A percentile compares a stretch with the other conserved stretches of the same genome.
Evolutionary conservation across 2,888 invertebrate species (phyloP).

Genomic region (Orgyia antiqua): DNA sequence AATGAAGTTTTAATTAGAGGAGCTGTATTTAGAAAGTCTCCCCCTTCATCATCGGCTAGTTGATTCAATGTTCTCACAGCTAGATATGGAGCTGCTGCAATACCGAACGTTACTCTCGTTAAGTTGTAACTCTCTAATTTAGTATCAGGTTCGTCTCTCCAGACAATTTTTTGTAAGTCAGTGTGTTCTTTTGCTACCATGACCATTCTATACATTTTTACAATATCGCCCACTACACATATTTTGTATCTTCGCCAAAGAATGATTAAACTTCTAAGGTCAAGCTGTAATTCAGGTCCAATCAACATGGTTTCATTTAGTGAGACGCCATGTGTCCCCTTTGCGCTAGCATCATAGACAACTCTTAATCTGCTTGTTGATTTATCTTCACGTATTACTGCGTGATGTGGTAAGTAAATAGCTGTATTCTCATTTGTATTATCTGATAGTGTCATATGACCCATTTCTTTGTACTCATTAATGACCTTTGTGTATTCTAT

Average conservation of each 20-base stretch:
- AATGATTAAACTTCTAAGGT: conserved; percentile 10
- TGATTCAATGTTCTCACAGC: conserved; percentile 18
- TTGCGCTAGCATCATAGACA: not conserved
- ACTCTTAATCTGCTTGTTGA: not conserved
- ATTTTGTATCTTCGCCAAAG: conserved; percentile 9
- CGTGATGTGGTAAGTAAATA: conserved; percentile 22
- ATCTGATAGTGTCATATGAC: not conserved
- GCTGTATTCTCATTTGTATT: conserved; percentile 1
- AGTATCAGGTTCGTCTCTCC: not conserved
- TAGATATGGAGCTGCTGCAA: conserved; percentile 18
- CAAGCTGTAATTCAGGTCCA: conserved; percentile 19
- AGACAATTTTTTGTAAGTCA: conserved; percentile 4
- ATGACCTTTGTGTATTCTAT: conserved; percentile 1
- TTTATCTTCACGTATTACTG: conserved; percentile 18
- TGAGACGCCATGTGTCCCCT: conserved; percentile 9
- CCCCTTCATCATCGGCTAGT: too few species aligned
- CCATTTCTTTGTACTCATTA: conserved; percentile 2
- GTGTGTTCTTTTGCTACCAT: too few species aligned
- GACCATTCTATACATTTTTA: conserved; percentile 12
- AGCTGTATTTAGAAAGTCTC: too few species aligned
- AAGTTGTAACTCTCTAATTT: not conserved
- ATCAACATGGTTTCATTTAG: conserved; percentile 16
- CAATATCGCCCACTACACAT: conserved; percentile 18
- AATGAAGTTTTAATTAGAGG: too few species aligned
- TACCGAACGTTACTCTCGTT: conserved; percentile 13